A percentile compares a stretch with the other conserved stretches of the same genome.
These are phyloP conservation scores for Saccostrea glomerata DNA, from an alignment of 1,140 invertebrate genomes.

Conservation along the genomic window DNA sequence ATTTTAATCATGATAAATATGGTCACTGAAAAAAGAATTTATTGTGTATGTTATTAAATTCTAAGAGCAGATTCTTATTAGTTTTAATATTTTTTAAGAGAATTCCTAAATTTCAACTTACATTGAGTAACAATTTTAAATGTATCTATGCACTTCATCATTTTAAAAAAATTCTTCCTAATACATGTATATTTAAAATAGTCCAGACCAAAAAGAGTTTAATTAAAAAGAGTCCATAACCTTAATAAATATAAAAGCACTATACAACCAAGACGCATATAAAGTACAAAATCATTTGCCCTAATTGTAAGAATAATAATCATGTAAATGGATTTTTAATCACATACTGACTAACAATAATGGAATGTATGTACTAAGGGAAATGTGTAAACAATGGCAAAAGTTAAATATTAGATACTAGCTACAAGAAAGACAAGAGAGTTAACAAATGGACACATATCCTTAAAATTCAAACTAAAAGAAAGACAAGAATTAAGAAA, in stretches of 20 bases:
- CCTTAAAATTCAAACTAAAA: too few species aligned
- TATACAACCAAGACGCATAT: background rate
- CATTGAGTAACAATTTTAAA: too few species aligned
- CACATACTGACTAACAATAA: background rate
- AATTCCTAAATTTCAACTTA: too few species aligned
- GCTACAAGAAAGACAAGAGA: background rate
- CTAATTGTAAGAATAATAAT: background rate
- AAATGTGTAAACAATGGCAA: background rate
- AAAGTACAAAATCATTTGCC: background rate
- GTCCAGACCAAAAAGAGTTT: background rate
- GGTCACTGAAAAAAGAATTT: too few species aligned
- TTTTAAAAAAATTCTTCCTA: too few species aligned
- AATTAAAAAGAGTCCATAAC: background rate
- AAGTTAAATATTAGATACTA: background rate
- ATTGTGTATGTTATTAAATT: too few species aligned
- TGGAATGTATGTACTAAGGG: background rate
- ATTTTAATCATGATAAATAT: too few species aligned
- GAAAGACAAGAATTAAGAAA: too few species aligned
- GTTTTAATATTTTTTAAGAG: too few species aligned
- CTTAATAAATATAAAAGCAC: background rate
- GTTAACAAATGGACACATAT: background rate
- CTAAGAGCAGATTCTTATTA: too few species aligned
- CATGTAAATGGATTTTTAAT: background rate
- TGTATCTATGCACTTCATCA: too few species aligned
- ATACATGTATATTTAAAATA: background rate